These are phyloP conservation scores for Nipponia nippon DNA, from an alignment of 2,113 vertebrate genomes.

Conservation along the genomic window DNA sequence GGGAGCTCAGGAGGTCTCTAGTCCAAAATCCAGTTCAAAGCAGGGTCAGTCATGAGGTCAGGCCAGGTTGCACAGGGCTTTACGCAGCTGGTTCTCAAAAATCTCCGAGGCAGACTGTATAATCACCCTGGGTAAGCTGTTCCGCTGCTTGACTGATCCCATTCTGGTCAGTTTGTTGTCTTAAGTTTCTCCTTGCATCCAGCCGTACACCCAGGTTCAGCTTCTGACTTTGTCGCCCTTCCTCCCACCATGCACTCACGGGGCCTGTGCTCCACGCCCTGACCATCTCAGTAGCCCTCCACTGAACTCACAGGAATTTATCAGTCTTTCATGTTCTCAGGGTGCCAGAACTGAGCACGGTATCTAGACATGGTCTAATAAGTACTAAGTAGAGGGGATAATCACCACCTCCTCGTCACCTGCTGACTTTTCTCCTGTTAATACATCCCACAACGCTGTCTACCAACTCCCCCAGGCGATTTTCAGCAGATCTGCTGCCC, in stretches of 20 bases:
- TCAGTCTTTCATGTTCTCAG: background rate
- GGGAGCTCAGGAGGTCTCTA: background rate
- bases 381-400: background rate
- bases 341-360: background rate
- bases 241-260: rapidly evolving
- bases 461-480: background rate
- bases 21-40: background rate
- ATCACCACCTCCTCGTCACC: background rate
- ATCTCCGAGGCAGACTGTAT: background rate
- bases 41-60: background rate
- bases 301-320: background rate
- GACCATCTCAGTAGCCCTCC: background rate
- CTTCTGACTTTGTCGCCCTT: background rate
- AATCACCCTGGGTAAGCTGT: background rate
- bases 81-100: background rate
- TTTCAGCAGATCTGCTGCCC: background rate
- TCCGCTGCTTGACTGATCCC: background rate
- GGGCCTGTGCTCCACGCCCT: background rate
- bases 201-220: background rate
- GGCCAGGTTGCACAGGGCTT: background rate
- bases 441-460: background rate
- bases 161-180: background rate
- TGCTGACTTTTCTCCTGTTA: background rate
- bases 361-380: background rate
- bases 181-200: background rate